Evolutionary conservation across 2,113 vertebrate species (phyloP).

Genomic region (Pelmatolapia mariae): DNA sequence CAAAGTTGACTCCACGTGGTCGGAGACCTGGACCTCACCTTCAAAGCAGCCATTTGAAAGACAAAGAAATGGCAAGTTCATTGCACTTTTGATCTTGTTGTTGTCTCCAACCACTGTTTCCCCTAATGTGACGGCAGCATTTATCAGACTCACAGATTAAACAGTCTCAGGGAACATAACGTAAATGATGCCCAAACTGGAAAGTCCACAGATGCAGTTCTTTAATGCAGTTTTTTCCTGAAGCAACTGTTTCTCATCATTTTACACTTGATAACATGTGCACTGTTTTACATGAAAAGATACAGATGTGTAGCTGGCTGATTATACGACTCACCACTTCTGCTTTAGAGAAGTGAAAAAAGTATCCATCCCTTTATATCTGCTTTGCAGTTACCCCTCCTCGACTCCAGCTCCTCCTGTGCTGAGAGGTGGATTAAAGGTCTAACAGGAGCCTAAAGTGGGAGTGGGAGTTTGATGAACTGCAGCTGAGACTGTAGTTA

Average conservation of each 20-base stretch:
- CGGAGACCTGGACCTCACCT: not conserved
- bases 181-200: not conserved
- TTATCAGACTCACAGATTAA: not conserved
- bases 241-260: not conserved
- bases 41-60: not conserved
- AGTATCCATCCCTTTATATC: not conserved
- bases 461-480: not conserved
- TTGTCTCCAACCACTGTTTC: not conserved
- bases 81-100: not conserved
- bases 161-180: not conserved
- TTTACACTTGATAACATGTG: not conserved
- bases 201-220: not conserved
- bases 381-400: not conserved
- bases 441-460: not conserved
- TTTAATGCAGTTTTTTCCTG: not conserved
- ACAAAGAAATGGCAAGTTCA: not conserved
- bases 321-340: not conserved
- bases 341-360: not conserved
- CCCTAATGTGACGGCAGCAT: not conserved
- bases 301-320: not conserved
- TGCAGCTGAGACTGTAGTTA: not conserved
- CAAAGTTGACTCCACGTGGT: accelerated
- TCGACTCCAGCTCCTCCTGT: not conserved
- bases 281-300: not conserved
- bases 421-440: conserved; percentile 27